These are phyloP conservation scores for Diachrysia chrysitis DNA, from an alignment of 2,888 invertebrate species.

Conservation along the genomic window DNA sequence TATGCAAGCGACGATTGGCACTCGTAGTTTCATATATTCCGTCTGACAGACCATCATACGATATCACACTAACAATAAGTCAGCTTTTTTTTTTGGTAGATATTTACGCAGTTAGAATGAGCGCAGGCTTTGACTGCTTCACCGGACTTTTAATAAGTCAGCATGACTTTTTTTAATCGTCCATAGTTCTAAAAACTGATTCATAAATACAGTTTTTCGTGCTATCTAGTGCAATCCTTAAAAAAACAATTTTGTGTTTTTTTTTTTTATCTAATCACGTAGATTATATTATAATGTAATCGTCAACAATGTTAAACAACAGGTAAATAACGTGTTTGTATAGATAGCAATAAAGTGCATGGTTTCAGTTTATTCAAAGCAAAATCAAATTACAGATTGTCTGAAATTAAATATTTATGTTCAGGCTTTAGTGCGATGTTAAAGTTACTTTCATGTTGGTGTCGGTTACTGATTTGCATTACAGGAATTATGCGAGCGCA, in stretches of 20 bases:
- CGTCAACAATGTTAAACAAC: neutral
- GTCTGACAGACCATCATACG: neutral
- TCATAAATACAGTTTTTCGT: too few relatives aligned
- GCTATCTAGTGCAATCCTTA: too few relatives aligned
- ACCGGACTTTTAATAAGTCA: too few relatives aligned
- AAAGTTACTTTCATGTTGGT: constrained; percentile 3
- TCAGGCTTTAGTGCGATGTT: neutral
- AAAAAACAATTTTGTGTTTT: neutral
- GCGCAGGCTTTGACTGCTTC: too few relatives aligned
- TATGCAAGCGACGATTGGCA: constrained; percentile 46
- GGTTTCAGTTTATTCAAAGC: neutral
- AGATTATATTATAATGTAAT: neutral
- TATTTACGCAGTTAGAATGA: too few relatives aligned
- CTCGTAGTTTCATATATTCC: constrained; percentile 19
- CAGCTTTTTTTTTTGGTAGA: too few relatives aligned
- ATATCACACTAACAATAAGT: neutral
- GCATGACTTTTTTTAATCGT: neutral
- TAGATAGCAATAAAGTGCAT: neutral
- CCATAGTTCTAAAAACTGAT: neutral
- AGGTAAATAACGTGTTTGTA: neutral
- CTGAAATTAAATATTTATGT: neutral
- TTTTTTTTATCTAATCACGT: neutral
- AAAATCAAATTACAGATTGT: constrained; percentile 2
- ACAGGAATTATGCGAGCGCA: constrained; percentile 4
- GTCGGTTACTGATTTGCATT: neutral